Conservation (phyloP, 1,140 invertebrate genomes). For the Solen grandis region DNA sequence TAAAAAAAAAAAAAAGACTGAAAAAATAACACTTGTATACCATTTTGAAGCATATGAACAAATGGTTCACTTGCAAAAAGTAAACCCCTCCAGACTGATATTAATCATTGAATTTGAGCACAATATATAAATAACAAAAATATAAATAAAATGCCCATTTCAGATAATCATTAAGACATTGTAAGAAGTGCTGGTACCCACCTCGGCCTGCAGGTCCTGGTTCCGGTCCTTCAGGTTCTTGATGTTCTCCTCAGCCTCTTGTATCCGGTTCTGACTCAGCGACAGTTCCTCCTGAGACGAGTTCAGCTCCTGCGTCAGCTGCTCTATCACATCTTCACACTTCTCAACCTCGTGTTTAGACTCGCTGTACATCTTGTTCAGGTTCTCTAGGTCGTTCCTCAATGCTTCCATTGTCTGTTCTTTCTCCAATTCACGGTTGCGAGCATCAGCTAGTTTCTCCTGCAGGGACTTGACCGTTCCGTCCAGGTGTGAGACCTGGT, state of each 20-base stretch:
- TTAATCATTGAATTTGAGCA: no score
- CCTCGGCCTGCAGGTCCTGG: slow-evolving; percentile 70
- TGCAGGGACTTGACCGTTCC: slow-evolving; percentile 62
- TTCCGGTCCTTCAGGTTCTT: slow-evolving; percentile 70
- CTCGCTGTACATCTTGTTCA: slow-evolving; percentile 72
- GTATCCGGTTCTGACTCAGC: slow-evolving; percentile 69
- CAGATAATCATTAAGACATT: no score
- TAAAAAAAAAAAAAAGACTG: no score
- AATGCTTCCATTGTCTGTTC: slow-evolving; percentile 73
- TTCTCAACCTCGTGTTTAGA: slow-evolving; percentile 72
- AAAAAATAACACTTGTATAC: no score
- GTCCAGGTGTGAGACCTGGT: slow-evolving; percentile 67
- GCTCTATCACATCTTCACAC: slow-evolving; percentile 78
- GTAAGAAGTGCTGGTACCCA: no score
- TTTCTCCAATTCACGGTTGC: slow-evolving; percentile 72
- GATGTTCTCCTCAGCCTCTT: slow-evolving; percentile 72
- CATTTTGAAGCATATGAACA: no score
- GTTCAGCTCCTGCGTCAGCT: slow-evolving; percentile 78
- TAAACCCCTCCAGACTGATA: no score
- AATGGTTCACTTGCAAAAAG: no score
- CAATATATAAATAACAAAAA: no score
- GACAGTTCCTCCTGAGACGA: slow-evolving; percentile 75
- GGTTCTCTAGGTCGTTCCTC: slow-evolving; percentile 73
- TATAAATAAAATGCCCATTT: no score
- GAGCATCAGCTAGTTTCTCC: slow-evolving; percentile 73